phyloP scores from a whole-genome alignment of 2,888 invertebrate species.

The Masnerella sp. region DNA sequence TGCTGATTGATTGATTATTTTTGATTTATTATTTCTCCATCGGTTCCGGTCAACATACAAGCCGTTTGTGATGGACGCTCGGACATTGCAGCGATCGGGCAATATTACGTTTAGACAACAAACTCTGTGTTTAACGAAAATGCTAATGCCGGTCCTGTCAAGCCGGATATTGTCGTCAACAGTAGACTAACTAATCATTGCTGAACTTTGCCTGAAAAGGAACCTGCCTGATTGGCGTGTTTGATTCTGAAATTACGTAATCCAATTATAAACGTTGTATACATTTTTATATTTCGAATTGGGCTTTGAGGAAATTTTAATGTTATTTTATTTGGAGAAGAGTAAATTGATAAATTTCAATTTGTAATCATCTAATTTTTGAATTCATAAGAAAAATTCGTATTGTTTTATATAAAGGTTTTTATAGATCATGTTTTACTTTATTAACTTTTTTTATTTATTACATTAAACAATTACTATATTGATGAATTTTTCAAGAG shows the following conservation, averaged over 20 bases:
- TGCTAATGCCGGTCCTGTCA: constrained; percentile 31
- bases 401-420: no score
- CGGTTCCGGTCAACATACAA: constrained; percentile 25
- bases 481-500: no score
- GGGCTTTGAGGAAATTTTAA: no score
- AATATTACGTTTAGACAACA: constrained; percentile 46
- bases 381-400: no score
- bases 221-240: constrained; percentile 17
- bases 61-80: constrained; percentile 8
- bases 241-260: neutral
- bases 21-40: constrained; percentile 8
- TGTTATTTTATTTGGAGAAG: no score
- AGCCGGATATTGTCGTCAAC: constrained; percentile 21
- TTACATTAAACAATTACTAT: no score
- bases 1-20: neutral
- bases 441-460: no score
- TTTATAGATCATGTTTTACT: no score
- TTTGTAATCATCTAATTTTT: no score
- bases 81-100: constrained; percentile 21
- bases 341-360: no score
- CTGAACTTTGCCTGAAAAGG: constrained; percentile 20
- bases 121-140: constrained; percentile 37
- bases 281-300: no score
- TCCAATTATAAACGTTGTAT: no score
- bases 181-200: constrained; percentile 37